Evolutionary conservation across 2,797 vertebrate genomes (phyloP), one percentile per base, ranked within the genome.

Genomic region (Leucoraja ocellata): DNA sequence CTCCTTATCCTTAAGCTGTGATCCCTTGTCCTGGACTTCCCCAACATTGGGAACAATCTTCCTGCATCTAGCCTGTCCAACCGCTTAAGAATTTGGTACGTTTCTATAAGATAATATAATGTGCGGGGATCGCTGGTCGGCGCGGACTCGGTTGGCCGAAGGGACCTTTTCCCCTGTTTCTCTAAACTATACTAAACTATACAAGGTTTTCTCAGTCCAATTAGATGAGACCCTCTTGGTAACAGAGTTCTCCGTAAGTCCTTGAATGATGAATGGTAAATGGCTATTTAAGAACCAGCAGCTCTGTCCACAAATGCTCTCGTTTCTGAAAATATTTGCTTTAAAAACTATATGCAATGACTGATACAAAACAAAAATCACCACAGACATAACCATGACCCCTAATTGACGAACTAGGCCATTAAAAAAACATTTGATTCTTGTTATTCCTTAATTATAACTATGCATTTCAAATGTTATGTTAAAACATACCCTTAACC

Each of bases 381-480:
- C 32, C 86, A 91, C n/a, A 21, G 32, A 9, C 21, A 28, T 39
- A 68, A 90, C 63, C 13, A 21, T 79, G 78, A 80, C 6, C 13
- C 61, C 25, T n/a, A 86, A 63, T 61, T 88, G 84, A 68, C 32
- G 61, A 65, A 13, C 23, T 73, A 7, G 6, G 10, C 25, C 68
- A 23, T 36, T 25, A 11, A 4, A 91, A 71, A 71, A 4, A 1
- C 39, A 46, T 54, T 46, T 36, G 13, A 54, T 76, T 1, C 8
- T 58, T n/a, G 11, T 68, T 68, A 88, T 32, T 21, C 18, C 61
- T 36, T 32, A 68, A 36, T 36, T 21, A 3, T 32, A 36, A 88
- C n/a, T 36, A 21, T 88, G 18, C 84, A 68, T 68, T 65, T 88
- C n/a, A 88, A 88, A 88, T 68, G 65, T 68, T 88, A n/a, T 21